These are phyloP conservation scores for Antechinus stuartii DNA, from an alignment of 2,113 vertebrate species.

Conservation along the genomic window DNA sequence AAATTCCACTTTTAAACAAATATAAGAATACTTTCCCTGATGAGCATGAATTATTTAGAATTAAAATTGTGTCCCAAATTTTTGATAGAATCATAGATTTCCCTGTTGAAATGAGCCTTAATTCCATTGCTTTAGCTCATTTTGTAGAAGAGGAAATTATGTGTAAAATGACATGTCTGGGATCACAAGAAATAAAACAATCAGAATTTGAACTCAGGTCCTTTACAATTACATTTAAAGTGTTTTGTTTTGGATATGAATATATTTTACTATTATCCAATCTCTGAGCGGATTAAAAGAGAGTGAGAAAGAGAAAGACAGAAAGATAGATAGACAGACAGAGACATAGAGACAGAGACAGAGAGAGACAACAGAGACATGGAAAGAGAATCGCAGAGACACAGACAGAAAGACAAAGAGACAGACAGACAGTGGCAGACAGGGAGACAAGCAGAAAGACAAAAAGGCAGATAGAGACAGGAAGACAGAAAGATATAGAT, in stretches of 20 bases:
- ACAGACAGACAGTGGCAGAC: too few relatives aligned
- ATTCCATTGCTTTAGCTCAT: background rate
- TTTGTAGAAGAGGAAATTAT: background rate
- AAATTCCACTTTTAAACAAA: background rate
- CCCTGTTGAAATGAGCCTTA: background rate
- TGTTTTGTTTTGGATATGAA: background rate
- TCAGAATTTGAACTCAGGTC: background rate
- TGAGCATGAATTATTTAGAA: background rate
- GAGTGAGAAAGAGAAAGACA: too few relatives aligned
- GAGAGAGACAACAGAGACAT: too few relatives aligned
- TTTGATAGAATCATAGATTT: background rate
- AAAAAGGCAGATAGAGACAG: too few relatives aligned
- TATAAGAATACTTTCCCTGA: background rate
- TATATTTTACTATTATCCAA: background rate
- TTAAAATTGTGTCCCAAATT: background rate
- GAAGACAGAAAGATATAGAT: too few relatives aligned
- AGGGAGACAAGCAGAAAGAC: too few relatives aligned
- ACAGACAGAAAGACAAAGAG: too few relatives aligned
- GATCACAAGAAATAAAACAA: background rate
- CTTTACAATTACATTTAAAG: background rate
- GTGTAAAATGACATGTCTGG: background rate
- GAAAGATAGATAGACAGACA: too few relatives aligned
- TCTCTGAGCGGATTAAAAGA: background rate
- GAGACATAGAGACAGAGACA: too few relatives aligned
- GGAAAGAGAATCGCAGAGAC: too few relatives aligned